Conservation (phyloP, 2,797 vertebrate genomes). For the Tangara arthus region DNA sequence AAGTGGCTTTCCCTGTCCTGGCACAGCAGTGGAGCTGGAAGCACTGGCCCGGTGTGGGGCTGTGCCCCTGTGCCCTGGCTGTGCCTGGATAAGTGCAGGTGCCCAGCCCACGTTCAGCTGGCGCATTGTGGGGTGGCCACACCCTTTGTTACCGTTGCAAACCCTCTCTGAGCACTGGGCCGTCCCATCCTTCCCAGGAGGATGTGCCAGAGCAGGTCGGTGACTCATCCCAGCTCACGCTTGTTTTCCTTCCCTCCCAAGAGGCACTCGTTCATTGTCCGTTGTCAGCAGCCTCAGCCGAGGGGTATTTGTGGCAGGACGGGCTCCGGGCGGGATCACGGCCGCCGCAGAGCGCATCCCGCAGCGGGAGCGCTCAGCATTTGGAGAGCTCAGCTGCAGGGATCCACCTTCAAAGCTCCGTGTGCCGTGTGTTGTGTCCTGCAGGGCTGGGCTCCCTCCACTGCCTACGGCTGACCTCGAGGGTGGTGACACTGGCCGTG, state of each 20-base stretch:
- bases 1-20: neutral
- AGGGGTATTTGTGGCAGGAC: neutral
- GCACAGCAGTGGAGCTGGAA: neutral
- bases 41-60: neutral
- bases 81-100: neutral
- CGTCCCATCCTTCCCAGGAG: conserved; percentile 19
- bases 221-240: neutral
- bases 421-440: neutral
- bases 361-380: neutral
- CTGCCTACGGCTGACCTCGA: neutral
- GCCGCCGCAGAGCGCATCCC: neutral
- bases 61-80: neutral
- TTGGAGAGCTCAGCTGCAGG: neutral
- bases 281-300: neutral
- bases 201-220: conserved; percentile 21
- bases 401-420: neutral
- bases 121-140: neutral
- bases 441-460: neutral
- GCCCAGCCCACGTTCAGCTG: neutral
- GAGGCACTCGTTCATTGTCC: neutral
- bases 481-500: neutral
- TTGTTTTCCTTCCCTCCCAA: neutral
- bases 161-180: neutral
- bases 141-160: conserved; percentile 12
- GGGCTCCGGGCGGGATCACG: neutral